phyloP scores from a whole-genome alignment of 1,140 invertebrate species.

The Drosophila asahinai region DNA sequence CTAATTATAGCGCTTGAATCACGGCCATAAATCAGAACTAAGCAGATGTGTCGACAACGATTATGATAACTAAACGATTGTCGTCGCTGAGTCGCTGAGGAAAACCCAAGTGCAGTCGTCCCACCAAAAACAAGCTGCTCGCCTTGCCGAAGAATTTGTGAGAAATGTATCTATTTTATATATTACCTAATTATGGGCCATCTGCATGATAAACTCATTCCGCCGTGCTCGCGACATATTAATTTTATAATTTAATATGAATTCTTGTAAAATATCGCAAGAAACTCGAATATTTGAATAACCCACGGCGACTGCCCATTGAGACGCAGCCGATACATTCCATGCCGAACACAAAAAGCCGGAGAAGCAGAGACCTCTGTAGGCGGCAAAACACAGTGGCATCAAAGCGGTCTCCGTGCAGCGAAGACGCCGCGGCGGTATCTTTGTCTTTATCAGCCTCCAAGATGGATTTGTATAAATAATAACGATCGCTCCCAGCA shows the following conservation, averaged over 20 bases:
- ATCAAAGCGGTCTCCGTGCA: conserved; percentile 77
- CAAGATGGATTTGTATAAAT: conserved; percentile 82
- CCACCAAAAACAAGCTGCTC: conserved; percentile 72
- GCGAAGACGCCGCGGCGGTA: conserved; percentile 49
- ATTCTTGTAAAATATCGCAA: conserved; percentile 82
- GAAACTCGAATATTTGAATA: conserved; percentile 78
- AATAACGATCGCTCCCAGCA: conserved; percentile 68
- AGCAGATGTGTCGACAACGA: conserved; percentile 45
- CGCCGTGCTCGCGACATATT: conserved; percentile 73
- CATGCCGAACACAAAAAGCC: conserved; percentile 69
- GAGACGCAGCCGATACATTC: conserved; percentile 71
- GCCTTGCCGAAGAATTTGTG: conserved; percentile 75
- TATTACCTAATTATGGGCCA: conserved; percentile 75
- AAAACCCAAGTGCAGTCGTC: conserved; percentile 60
- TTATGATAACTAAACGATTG: conserved; percentile 31
- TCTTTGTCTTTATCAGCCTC: conserved; percentile 79
- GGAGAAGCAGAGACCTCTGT: conserved; percentile 67
- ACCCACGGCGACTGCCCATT: conserved; percentile 70
- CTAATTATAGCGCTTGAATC: conserved; percentile 52
- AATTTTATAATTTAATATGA: conserved; percentile 79
- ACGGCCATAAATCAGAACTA: conserved; percentile 67
- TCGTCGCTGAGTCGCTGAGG: background rate
- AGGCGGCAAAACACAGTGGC: conserved; percentile 80
- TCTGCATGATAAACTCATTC: conserved; percentile 68
- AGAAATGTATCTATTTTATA: conserved; percentile 63